Evolutionary conservation across 2,888 invertebrate genomes (phyloP), one percentile per base, ranked within the genome.

Genomic region (Eumacrocentrus americanus): DNA sequence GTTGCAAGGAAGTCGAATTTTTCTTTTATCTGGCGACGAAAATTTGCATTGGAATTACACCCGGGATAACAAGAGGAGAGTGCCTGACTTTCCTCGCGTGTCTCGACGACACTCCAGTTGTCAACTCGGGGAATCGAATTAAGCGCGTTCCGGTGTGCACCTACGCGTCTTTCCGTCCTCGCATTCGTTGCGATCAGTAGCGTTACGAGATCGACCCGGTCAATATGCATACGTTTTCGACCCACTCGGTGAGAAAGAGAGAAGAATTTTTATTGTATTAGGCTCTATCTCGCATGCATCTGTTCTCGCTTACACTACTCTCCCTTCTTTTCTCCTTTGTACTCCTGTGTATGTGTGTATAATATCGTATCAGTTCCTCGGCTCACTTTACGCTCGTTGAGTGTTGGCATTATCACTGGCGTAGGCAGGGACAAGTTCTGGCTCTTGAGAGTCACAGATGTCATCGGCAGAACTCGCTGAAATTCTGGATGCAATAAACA

Each of bases 171-270:
- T n/a, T 35, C 14, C 25, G 38, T 48, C 23, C 46, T n/a, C 40
- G 48, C 37, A 44, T 38, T 29, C 37, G 11, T 35, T 16, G 47
- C 69, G 70, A 75, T 75, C 75, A 68, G 71, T 72, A 73, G 73
- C 72, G 67, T 74, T 73, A 72, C 66, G 70, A 70, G 72, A 75
- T 73, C 75, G 75, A 75, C 72, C 73, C 70, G 73, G 73, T 77
- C 73, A 77, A 77, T 74, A 75, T 77, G 72, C 79, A 76, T 77
- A 75, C 72, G 72, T 75, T 77, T 74, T 72, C 74, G 66, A 72
- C 71, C 76, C 76, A 77, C 77, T 77, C 75, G 74, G 25, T 23
- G n/a, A 20, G 25, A 34, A 14, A 51, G 12, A 16, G 20, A 20
- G 34, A 74, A 70, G 71, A 66, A 70, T 74, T 72, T 75, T 79